Base-by-base conservation (phyloP, 2,888 invertebrate species). In the Hirtodrosophila duncani region DNA sequence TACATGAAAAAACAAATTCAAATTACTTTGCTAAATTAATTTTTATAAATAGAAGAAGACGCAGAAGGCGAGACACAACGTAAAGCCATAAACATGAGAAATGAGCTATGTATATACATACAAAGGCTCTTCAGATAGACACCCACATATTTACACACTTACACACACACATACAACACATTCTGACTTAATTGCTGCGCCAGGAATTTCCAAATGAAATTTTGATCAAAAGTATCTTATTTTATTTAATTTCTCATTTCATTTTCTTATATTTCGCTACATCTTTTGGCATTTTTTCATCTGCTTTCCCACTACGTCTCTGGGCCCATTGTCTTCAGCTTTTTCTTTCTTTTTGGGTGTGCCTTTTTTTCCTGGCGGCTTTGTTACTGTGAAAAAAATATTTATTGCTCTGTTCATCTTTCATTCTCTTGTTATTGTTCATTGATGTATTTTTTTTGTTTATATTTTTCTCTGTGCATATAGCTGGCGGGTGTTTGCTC, bases 151-250 rank as follows among this genome's bases (percentile, higher is more conserved):
- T 13, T 4, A 39, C 29, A 34, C 20, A 41, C 16, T 20, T 16
- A 27, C 3, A 11, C 20, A 29, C 10, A 37, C 8, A 36, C 23
- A 21, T n/a, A 17, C 9, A 46, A 38, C 29, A 62, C 57, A 72
- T 72, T 56, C 60, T 51, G 62, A 39, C 69, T 60, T 81, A 72
- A 72, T 72, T 81, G 81, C 65, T 72, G 53, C 58, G 49, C 55
- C 50, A 56, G 78, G 81, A 74, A 81, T 81, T 72, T 65, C 41
- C 41, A 72, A 74, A 81, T 81, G 58, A 81, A 65, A 72, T 63
- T 67, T 72, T 72, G 69, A 64, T 64, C 78, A 71, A 61, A 62
- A 62, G 62, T 72, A 62, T 57, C 56, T 72, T 63, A 51, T 72
- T 61, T 45, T 34, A 34, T 52, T 24, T 43, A 10, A 51, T 34